phyloP scores from a whole-genome alignment of 1,140 invertebrate genomes.

The Euschistus heros region DNA sequence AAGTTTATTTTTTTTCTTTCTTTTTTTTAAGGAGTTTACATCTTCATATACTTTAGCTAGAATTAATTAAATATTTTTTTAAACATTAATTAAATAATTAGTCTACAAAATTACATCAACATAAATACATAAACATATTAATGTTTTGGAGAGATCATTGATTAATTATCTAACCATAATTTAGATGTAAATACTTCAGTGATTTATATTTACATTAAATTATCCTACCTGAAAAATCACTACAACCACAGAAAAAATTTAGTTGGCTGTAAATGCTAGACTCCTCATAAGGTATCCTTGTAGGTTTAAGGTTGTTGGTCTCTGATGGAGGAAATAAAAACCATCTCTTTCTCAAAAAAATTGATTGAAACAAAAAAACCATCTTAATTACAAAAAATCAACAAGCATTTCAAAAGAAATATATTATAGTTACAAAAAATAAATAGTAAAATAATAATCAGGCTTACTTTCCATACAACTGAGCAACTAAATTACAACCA shows the following conservation, averaged over 20 bases:
- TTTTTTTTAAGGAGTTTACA: no score
- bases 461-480: slow-evolving; percentile 63
- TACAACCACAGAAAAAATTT: slow-evolving; percentile 56
- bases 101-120: no score
- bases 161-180: neutral
- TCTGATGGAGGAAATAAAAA: slow-evolving; percentile 77
- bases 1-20: no score
- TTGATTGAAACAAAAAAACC: neutral
- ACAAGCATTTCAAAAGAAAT: no score
- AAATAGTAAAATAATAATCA: neutral
- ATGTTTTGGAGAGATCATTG: neutral
- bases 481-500: slow-evolving; percentile 83
- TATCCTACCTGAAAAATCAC: slow-evolving; percentile 12
- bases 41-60: no score
- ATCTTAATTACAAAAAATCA: neutral
- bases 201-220: neutral
- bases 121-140: neutral
- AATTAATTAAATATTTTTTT: no score
- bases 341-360: slow-evolving; percentile 72
- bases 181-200: neutral
- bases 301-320: slow-evolving; percentile 54
- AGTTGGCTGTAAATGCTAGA: slow-evolving; percentile 85
- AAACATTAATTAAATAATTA: no score
- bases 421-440: neutral
- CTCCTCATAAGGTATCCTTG: slow-evolving; percentile 90